Base-by-base conservation (phyloP, 2,113 vertebrate species). In the Meles meles region DNA sequence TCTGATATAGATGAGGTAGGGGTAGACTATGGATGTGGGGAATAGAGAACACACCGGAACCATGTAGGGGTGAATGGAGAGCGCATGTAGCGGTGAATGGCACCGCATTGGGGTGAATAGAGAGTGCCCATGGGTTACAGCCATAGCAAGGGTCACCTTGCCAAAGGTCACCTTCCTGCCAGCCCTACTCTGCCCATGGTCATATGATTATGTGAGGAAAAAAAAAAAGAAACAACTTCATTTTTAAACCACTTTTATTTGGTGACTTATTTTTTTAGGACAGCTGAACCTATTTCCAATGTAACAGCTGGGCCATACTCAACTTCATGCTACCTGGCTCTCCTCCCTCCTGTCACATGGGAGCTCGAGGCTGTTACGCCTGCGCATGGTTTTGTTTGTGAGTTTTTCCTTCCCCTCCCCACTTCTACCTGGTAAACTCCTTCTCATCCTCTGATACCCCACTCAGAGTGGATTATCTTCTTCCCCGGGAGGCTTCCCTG, bases 321-420 rank as follows among this genome's bases (percentile, higher is more conserved):
- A 10, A 6, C 15, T 34, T 69, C n/a, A 10, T 39, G 52, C 34
- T 6, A 15, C 25, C 10, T 27, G 13, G 2, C 8, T 21, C 1
- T 21, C 29, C 29, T 39, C 34, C 29, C 47, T 27, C 65, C 31
- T n/a, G 20, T 44, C 21, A 21, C 9, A 2, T 0, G 0, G 17
- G 6, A 0, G 11, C 18, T 69, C 80, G 1, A 55, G 52, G 15
- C 2, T 23, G 8, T 27, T 74, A 15, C 8, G 2, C 11, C 3
- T 1, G 27, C 4, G 6, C 0, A 0, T 12, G 63, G 18, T 23
- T 82, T 12, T 59, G 44, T 76, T 37, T 52, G 2, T 20, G 34
- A 23, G 1, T 27, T 65, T 79, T 37, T 9, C 7, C 15, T 7
- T 42, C 39, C 67, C 34, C 12, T 67, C 7, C 39, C 15, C 25